Evolutionary conservation across 2,888 invertebrate genomes (phyloP).

Genomic region (Patella caerulea): DNA sequence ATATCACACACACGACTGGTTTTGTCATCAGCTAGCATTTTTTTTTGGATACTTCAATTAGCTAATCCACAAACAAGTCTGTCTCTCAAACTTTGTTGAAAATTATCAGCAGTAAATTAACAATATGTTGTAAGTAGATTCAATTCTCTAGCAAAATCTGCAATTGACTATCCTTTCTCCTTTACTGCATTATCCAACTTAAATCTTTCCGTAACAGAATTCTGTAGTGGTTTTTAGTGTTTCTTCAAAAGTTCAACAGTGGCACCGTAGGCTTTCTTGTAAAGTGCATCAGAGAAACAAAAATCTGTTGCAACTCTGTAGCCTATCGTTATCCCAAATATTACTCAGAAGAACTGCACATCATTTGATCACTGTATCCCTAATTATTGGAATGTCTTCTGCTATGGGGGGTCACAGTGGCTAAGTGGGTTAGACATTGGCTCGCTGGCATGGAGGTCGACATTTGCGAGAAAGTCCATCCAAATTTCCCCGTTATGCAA

Average conservation of each 20-base stretch:
- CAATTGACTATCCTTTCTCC: background rate
- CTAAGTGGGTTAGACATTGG: too few relatives aligned
- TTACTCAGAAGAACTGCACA: too few relatives aligned
- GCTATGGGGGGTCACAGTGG: background rate
- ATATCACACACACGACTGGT: background rate
- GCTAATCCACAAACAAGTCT: background rate
- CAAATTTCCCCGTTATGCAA: too few relatives aligned
- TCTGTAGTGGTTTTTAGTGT: background rate
- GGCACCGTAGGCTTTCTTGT: background rate
- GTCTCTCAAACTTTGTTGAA: background rate
- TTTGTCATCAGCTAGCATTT: background rate
- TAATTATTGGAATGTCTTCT: background rate
- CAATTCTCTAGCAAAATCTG: background rate
- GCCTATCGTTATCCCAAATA: too few relatives aligned
- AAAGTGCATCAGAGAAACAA: background rate
- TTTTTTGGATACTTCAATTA: background rate
- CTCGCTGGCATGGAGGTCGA: too few relatives aligned
- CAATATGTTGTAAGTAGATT: background rate
- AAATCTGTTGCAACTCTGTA: background rate
- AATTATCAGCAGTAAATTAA: background rate
- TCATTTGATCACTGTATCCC: background rate
- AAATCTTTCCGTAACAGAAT: background rate
- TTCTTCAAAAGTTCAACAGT: background rate
- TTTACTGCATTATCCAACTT: background rate
- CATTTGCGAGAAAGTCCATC: too few relatives aligned